Evolutionary conservation across 2,113 vertebrate species (phyloP).

Genomic region (Tragelaphus scriptus): DNA sequence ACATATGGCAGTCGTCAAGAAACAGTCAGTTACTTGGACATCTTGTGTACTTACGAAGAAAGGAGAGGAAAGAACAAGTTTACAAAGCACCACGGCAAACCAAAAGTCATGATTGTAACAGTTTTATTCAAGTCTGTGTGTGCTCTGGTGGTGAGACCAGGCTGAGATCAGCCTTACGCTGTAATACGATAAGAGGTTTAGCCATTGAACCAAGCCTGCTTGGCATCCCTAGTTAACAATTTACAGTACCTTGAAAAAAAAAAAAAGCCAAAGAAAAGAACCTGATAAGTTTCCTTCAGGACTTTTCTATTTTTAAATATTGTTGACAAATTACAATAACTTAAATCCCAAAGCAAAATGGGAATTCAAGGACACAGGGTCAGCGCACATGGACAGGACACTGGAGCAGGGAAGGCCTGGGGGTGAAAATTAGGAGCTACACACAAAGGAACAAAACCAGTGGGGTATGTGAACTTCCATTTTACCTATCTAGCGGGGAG

Average conservation of each 20-base stretch:
- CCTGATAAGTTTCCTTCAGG: slow-evolving; percentile 73
- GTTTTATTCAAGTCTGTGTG: slow-evolving; percentile 95
- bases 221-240: slow-evolving; percentile 83
- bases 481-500: neutral
- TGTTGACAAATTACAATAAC: slow-evolving; percentile 81
- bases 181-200: slow-evolving; percentile 81
- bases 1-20: neutral
- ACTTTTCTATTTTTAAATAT: slow-evolving; percentile 84
- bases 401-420: neutral
- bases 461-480: slow-evolving; percentile 24
- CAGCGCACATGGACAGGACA: slow-evolving; percentile 68
- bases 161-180: slow-evolving; percentile 85
- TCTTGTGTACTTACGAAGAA: neutral
- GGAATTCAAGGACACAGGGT: slow-evolving; percentile 65
- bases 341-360: slow-evolving; percentile 77
- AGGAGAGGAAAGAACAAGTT: neutral
- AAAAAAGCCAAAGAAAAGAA: slow-evolving; percentile 75
- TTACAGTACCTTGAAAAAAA: slow-evolving; percentile 82
- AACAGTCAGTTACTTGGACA: neutral
- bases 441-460: slow-evolving; percentile 74
- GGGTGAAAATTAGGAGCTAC: slow-evolving; percentile 46
- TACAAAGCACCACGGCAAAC: neutral
- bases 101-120: slow-evolving; percentile 73
- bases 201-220: slow-evolving; percentile 88
- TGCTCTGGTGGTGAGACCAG: slow-evolving; percentile 91